Conservation (phyloP, 2,113 vertebrate genomes). For the Calonectris borealis region DNA sequence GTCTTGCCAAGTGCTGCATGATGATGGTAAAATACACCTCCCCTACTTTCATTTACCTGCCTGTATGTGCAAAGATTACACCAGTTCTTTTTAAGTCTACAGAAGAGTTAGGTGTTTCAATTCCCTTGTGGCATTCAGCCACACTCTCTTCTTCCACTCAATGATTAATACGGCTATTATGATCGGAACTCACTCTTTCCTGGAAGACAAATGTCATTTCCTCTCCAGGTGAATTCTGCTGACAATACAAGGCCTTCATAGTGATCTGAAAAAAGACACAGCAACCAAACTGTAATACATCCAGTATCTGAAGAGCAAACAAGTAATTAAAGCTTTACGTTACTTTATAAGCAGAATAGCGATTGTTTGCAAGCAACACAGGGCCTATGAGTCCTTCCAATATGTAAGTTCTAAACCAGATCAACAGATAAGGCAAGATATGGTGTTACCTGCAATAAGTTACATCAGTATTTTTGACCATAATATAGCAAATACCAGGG, state of each 20-base stretch:
- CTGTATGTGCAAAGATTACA: not conserved
- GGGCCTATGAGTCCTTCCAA: not conserved
- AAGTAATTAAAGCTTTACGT: not conserved
- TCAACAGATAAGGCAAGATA: not conserved
- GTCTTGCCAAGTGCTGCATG: not conserved
- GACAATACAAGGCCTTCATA: slow-evolving; percentile 86
- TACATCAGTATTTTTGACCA: not conserved
- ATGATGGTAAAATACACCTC: not conserved
- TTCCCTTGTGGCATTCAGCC: not conserved
- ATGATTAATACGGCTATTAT: not conserved
- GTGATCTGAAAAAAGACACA: slow-evolving; percentile 56
- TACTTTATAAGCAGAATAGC: not conserved
- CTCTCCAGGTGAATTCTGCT: slow-evolving; percentile 70
- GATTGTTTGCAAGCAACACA: not conserved
- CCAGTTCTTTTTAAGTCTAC: not conserved
- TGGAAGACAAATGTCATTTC: slow-evolving; percentile 82
- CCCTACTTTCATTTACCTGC: not conserved
- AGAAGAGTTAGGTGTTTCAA: not conserved
- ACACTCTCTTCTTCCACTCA: not conserved
- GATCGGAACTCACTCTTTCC: slow-evolving; percentile 75
- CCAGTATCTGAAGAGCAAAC: not conserved
- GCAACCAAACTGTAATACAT: not conserved
- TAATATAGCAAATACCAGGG: not conserved
- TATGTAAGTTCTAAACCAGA: not conserved
- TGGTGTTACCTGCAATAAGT: not conserved